Conservation (phyloP, 2,113 vertebrate genomes). For the Burhinus oedicnemus region DNA sequence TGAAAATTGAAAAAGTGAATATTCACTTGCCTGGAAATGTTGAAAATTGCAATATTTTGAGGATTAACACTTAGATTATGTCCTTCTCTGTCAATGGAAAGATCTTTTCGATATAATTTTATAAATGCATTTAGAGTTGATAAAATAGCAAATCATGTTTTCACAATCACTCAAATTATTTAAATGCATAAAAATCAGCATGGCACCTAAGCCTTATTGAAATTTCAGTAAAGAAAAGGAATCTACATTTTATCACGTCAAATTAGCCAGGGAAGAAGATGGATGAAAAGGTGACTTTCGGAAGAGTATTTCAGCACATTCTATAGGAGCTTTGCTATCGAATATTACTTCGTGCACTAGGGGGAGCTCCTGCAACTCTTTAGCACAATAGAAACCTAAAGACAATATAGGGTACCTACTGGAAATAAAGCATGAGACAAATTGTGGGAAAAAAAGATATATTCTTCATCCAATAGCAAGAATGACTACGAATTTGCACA, state of each 20-base stretch:
- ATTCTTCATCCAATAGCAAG: not conserved
- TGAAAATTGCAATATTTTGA: not conserved
- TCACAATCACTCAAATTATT: not conserved
- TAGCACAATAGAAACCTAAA: not conserved
- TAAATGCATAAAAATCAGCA: not conserved
- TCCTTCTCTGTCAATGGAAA: not conserved
- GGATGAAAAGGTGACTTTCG: not conserved
- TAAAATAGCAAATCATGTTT: not conserved
- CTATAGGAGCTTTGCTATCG: not conserved
- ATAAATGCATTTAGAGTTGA: not conserved
- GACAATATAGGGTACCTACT: not conserved
- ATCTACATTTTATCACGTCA: not conserved
- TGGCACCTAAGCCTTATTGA: not conserved
- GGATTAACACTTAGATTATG: not conserved
- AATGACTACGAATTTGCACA: not conserved
- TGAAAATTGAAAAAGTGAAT: slow-evolving; percentile 3
- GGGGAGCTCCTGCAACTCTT: slow-evolving; percentile 68
- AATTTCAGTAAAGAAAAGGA: not conserved
- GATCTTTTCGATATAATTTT: not conserved
- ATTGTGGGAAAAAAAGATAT: not conserved
- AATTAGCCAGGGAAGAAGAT: not conserved
- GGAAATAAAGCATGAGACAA: not conserved
- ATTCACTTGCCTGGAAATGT: not conserved
- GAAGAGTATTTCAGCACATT: not conserved
- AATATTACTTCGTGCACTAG: slow-evolving; percentile 45